Evolutionary conservation across 2,888 invertebrate genomes (phyloP), one percentile per base, ranked within the genome.

Genomic region (Tyria jacobaeae): DNA sequence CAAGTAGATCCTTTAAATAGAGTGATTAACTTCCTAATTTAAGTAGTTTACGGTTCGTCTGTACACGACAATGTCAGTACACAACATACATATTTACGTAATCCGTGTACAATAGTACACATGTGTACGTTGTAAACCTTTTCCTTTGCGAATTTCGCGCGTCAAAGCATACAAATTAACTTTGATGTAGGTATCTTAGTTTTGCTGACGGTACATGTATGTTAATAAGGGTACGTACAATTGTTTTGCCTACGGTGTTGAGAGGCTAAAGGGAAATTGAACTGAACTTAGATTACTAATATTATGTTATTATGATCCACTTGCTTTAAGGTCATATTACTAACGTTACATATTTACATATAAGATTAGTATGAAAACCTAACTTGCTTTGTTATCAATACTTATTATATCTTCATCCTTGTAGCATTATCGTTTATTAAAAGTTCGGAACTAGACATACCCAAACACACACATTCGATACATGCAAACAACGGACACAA

Each of bases 61-160:
- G 55, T 60, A 66, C 57, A 56, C 48, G 52, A 70, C 62, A 71
- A 67, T 68, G 57, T 53, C 25, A 44, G 48, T 56, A 53, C 37
- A 62, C 47, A 44, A 24, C 60, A 64, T 53, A 59, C 53, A 52
- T 55, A 35, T 48, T n/a, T n/a, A n/a, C n/a, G 52, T 58, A 56
- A 41, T 47, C n/a, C 39, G 25, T 66, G 48, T 64, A 63, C 49
- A 44, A 53, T 53, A 53, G 31, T 60, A 63, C 50, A 63, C 53
- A 57, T n/a, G 56, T 62, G 53, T 65, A 61, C 21, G 50, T 31
- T 59, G 54, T 59, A 50, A 73, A 73, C 65, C 68, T 69, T 68
- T 65, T 68, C 71, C 66, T 65, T 64, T 64, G 24, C 79, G 73
- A 82, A 83, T 86, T 86, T 78, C 84, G 81, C 83, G 86, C 75